These are phyloP conservation scores for Bombus breviceps DNA, from an alignment of 1,140 invertebrate genomes.

Conservation along the genomic window DNA sequence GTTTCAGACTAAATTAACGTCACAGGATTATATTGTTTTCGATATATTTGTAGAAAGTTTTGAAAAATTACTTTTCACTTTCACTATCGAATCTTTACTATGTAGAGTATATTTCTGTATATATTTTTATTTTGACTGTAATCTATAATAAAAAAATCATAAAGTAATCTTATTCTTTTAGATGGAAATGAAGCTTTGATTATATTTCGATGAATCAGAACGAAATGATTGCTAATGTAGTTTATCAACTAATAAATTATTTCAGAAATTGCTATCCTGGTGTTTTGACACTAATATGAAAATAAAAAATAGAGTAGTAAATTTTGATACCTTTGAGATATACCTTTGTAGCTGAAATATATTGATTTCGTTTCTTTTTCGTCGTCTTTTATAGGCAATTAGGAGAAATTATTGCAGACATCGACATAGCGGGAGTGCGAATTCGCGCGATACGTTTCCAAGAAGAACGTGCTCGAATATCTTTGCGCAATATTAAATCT, in stretches of 20 bases:
- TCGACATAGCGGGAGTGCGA: neutral
- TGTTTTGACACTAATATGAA: neutral
- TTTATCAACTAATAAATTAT: too few relatives aligned
- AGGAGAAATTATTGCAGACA: neutral
- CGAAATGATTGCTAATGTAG: too few relatives aligned
- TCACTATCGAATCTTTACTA: neutral
- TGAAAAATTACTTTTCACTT: too few relatives aligned
- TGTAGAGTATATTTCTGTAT: too few relatives aligned
- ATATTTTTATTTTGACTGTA: neutral
- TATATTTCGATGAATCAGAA: too few relatives aligned
- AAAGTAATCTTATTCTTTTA: neutral
- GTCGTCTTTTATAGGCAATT: neutral
- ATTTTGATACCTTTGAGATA: neutral
- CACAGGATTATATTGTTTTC: too few relatives aligned
- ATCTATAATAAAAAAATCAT: neutral
- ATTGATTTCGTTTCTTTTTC: neutral
- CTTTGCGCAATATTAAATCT: neutral
- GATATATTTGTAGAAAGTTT: too few relatives aligned
- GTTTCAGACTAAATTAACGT: neutral
- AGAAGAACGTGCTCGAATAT: neutral
- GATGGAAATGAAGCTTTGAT: too few relatives aligned
- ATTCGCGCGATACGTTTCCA: neutral
- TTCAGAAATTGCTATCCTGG: neutral
- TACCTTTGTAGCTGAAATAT: neutral
- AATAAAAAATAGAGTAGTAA: too few relatives aligned